These are phyloP conservation scores for Protula sp. DNA, from an alignment of 2,888 invertebrate species.

Conservation along the genomic window DNA sequence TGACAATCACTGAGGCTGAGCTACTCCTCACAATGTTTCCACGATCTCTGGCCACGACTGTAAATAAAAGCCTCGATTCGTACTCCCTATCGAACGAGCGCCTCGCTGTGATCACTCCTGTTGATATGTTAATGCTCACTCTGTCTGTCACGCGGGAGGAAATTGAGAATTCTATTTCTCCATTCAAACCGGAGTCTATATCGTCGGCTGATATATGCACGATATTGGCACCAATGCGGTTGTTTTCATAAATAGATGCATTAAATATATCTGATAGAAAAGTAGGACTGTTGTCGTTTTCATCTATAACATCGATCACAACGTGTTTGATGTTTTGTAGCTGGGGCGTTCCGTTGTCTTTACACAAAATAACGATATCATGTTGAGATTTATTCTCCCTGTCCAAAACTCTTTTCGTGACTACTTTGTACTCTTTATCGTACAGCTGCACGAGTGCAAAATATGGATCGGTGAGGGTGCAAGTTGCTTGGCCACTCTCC, in stretches of 20 bases:
- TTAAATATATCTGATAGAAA: conserved; percentile 6
- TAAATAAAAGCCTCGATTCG: not conserved
- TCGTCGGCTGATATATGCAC: conserved; percentile 10
- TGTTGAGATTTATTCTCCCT: conserved; percentile 3
- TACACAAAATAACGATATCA: conserved; percentile 3
- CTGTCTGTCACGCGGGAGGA: not conserved
- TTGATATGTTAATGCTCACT: conserved; percentile 1
- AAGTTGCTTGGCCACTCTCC: conserved; percentile 4
- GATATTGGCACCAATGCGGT: conserved; percentile 4
- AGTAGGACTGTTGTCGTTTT: conserved; percentile 14
- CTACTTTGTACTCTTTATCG: conserved; percentile 5
- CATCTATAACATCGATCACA: conserved; percentile 6
- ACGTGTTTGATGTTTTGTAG: conserved; percentile 1
- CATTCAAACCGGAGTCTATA: conserved; percentile 5
- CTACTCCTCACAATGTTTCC: not conserved
- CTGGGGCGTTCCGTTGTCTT: conserved; percentile 3
- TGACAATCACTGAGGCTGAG: not conserved
- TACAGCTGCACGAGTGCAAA: conserved; percentile 5
- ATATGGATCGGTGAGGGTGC: not conserved
- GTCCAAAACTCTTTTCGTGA: conserved; percentile 5
- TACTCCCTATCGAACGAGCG: not conserved
- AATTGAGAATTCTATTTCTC: not conserved
- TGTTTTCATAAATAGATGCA: conserved; percentile 10
- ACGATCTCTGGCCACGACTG: conserved; percentile 1
- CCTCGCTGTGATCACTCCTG: conserved; percentile 1